Conservation (phyloP, 2,888 invertebrate genomes). For the Agonopterix arenella region DNA sequence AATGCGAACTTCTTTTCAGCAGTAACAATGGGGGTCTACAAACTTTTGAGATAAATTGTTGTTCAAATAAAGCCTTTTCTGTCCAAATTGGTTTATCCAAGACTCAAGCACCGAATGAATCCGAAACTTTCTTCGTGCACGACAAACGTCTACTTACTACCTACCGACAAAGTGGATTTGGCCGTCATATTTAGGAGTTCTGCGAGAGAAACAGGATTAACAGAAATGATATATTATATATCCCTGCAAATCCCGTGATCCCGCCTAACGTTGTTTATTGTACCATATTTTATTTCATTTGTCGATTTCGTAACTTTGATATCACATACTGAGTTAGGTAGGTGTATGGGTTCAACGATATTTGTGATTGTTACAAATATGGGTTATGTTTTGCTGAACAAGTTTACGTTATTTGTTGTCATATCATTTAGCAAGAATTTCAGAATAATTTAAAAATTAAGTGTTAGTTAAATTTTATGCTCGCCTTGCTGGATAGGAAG, state of each 20-base stretch:
- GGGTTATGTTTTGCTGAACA: too few relatives aligned
- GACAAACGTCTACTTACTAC: not conserved
- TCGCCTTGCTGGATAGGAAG: constrained; percentile 6
- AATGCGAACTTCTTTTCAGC: too few relatives aligned
- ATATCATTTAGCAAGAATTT: too few relatives aligned
- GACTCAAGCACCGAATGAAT: constrained; percentile 12
- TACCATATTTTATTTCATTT: constrained; percentile 4
- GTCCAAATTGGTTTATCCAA: constrained; percentile 20
- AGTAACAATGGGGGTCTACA: not conserved
- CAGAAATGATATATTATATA: constrained; percentile 16
- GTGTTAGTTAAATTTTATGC: too few relatives aligned
- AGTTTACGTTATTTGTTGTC: too few relatives aligned
- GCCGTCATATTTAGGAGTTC: constrained; percentile 14
- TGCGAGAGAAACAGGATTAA: constrained; percentile 13
- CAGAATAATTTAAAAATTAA: too few relatives aligned
- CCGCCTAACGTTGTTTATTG: constrained; percentile 10
- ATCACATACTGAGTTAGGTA: too few relatives aligned
- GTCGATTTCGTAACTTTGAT: too few relatives aligned
- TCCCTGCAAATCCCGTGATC: constrained; percentile 12
- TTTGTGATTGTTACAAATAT: too few relatives aligned
- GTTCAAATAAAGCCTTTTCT: constrained; percentile 8
- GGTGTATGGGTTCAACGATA: too few relatives aligned
- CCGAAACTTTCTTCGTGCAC: constrained; percentile 2
- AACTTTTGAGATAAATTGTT: constrained; percentile 1
- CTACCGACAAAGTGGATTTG: constrained; percentile 18